phyloP scores from a whole-genome alignment of 2,113 vertebrate species.

The Labeo catla region DNA sequence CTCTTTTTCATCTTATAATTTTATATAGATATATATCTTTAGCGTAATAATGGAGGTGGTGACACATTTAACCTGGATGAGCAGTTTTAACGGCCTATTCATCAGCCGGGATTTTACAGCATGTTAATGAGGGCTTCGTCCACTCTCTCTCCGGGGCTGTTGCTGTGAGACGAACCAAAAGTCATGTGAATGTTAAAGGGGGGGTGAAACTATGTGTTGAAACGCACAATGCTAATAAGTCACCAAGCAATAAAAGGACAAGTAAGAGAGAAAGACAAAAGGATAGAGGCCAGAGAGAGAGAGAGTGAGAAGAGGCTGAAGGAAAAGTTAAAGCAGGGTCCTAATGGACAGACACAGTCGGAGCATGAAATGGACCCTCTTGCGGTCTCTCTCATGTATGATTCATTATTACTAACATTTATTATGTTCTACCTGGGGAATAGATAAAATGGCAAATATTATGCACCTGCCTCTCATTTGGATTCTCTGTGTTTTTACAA shows the following conservation, averaged over 20 bases:
- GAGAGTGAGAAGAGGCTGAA: background rate
- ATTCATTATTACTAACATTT: conserved; percentile 2
- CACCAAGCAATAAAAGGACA: conserved; percentile 35
- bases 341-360: conserved; percentile 5
- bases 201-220: conserved; percentile 53
- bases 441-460: conserved; percentile 46
- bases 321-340: background rate
- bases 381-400: conserved; percentile 1
- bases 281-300: conserved; percentile 18
- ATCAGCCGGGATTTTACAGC: conserved; percentile 63
- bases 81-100: conserved; percentile 50
- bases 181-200: conserved; percentile 62
- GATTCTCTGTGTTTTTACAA: conserved; percentile 47
- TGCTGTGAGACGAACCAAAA: conserved; percentile 74
- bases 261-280: conserved; percentile 33
- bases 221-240: conserved; percentile 60
- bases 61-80: conserved; percentile 48
- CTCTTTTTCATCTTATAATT: background rate
- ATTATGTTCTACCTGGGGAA: background rate
- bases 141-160: conserved; percentile 63
- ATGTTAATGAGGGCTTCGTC: conserved; percentile 70
- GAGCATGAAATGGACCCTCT: conserved; percentile 16
- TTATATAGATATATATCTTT: background rate
- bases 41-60: background rate
- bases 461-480: conserved; percentile 45